Percentiles rank a stretch among this genome's conserved stretches.
Conservation (phyloP, 2,797 vertebrate species). For the Hydrophis major region DNA sequence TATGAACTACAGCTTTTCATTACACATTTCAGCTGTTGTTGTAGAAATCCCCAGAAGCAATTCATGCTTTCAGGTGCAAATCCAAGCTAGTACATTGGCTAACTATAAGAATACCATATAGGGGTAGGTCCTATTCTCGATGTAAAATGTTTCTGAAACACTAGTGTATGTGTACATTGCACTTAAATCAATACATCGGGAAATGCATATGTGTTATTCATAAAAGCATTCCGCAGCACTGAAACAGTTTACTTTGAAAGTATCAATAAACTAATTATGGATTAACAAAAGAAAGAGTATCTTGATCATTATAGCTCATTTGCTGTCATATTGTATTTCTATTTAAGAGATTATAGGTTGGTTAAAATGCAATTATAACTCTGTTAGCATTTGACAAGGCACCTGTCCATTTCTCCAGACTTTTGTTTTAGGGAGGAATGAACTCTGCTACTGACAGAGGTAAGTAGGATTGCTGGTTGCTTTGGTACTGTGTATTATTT, state of each 20-base stretch:
- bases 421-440: neutral
- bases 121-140: neutral
- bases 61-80: neutral
- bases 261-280: neutral
- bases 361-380: neutral
- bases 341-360: neutral
- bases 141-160: neutral
- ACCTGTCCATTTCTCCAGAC: neutral
- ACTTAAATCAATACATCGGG: neutral
- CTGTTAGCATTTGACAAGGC: neutral
- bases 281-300: neutral
- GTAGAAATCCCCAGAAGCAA: neutral
- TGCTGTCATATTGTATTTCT: neutral
- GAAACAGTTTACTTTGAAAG: neutral
- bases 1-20: neutral
- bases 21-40: neutral
- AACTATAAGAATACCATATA: neutral
- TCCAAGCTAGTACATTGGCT: neutral
- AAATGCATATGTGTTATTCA: neutral
- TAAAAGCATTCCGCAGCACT: neutral
- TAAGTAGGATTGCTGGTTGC: neutral
- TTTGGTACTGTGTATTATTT: neutral
- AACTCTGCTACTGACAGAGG: neutral
- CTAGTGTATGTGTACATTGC: neutral
- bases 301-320: neutral